Base-by-base conservation (phyloP, 1,140 invertebrate species). In the Drosophila miranda region DNA sequence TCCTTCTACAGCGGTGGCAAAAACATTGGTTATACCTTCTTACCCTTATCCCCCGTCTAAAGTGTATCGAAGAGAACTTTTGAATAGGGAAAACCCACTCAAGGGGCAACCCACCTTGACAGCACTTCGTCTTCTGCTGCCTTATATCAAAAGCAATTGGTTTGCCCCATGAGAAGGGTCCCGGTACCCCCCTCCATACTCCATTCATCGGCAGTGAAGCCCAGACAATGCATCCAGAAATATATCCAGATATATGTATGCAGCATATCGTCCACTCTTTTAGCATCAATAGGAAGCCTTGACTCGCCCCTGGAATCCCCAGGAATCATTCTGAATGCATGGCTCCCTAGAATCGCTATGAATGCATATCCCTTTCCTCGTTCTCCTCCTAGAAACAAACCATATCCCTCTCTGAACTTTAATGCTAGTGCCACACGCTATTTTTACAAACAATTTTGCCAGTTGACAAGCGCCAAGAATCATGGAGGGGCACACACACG, bases 381-480 rank as follows among this genome's bases (percentile, higher is more conserved):
- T 13, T 13, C 34, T 13, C 34, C 34, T 3, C 9, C 34, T 4
- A 38, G 34, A 11, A 38, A 11, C 9, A 11, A 38, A 38, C 11
- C 34, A 5, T 38, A 11, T 11, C 11, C 34, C 34, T 13, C 11
- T 38, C 11, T 11, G 3, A 38, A 50, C 46, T 67, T 75, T 86
- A 80, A 76, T 77, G 82, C 81, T 72, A 76, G 58, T 81, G 81
- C 81, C 81, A 86, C 81, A 84, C 81, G 74, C 81, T 86, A 87
- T 86, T 82, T 86, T 86, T 87, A 86, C 71, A 87, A 84, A 86
- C 82, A 87, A 81, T 87, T 87, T 78, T 81, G 81, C 82, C 63
- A 86, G 81, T 86, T 84, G 81, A 84, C 81, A 86, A 76, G 81
- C 58, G 34, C 34, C 34, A 38, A 38, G 34, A 61, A 87, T 79